phyloP scores from a whole-genome alignment of 2,113 vertebrate species.

The Larimichthys crocea region DNA sequence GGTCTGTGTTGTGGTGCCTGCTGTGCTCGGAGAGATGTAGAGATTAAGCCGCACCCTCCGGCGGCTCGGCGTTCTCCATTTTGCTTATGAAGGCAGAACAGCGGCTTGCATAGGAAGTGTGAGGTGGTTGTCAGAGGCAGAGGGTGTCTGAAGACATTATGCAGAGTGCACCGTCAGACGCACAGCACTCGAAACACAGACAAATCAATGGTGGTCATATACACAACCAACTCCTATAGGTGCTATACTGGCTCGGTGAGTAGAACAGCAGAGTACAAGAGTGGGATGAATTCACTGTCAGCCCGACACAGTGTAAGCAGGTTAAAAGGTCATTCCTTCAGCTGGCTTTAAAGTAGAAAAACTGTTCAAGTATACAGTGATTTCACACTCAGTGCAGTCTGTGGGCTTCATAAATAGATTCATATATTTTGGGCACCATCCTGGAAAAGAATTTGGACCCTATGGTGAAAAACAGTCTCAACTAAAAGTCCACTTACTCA shows the following conservation, averaged over 20 bases:
- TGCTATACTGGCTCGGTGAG: background rate
- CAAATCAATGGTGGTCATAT: constrained; percentile 54
- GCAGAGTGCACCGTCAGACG: constrained; percentile 38
- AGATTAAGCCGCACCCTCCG: constrained; percentile 45
- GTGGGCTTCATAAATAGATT: background rate
- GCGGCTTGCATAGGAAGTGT: constrained; percentile 39
- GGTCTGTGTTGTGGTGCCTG: constrained; percentile 27
- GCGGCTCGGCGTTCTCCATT: constrained; percentile 27
- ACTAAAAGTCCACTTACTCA: too few species aligned
- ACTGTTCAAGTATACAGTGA: background rate
- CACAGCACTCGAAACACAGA: constrained; percentile 41
- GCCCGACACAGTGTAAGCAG: background rate
- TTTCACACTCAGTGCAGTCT: background rate
- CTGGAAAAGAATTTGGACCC: background rate
- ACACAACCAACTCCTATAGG: background rate
- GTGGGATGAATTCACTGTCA: background rate
- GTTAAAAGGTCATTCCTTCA: background rate
- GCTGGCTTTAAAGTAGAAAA: background rate
- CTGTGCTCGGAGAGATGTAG: constrained; percentile 25
- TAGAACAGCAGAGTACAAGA: background rate
- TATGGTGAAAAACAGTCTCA: background rate
- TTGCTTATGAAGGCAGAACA: constrained; percentile 60
- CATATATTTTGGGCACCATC: background rate
- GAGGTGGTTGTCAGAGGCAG: constrained; percentile 13
- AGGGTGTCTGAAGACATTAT: constrained; percentile 42